Conservation (phyloP, 2,113 vertebrate species). For the Caracal caracal region DNA sequence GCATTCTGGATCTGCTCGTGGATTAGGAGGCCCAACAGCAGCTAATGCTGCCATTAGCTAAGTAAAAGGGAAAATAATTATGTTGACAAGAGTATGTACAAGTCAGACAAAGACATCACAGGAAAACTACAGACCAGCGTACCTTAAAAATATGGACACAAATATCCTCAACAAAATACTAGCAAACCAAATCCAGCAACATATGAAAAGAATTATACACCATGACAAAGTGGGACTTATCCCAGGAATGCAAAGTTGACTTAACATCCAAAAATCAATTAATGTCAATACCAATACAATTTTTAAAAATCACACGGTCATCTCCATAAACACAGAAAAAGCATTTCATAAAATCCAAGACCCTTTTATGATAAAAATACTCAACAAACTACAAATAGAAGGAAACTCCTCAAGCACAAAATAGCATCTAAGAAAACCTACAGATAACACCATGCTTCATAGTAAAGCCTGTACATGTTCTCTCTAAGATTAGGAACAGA, state of each 20-base stretch:
- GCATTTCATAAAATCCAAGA: conserved; percentile 15
- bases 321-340: not conserved
- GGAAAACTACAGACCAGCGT: not conserved
- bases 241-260: not conserved
- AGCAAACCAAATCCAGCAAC: not conserved
- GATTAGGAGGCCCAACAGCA: conserved; percentile 96
- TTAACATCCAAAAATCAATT: conserved; percentile 31
- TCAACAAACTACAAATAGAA: not conserved
- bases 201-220: not conserved
- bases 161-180: not conserved
- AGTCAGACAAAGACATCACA: not conserved
- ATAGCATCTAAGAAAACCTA: not conserved
- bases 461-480: not conserved
- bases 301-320: not conserved
- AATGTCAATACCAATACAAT: not conserved
- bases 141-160: not conserved
- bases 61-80: not conserved
- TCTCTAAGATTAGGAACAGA: not conserved
- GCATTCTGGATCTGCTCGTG: conserved; percentile 95
- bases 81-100: not conserved
- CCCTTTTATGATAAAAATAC: not conserved
- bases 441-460: not conserved
- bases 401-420: not conserved
- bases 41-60: conserved; percentile 97
- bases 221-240: not conserved